Percentiles rank a stretch among this genome's conserved stretches.
phyloP scores from a whole-genome alignment of 2,888 invertebrate species.

The Thymelicus sylvestris region DNA sequence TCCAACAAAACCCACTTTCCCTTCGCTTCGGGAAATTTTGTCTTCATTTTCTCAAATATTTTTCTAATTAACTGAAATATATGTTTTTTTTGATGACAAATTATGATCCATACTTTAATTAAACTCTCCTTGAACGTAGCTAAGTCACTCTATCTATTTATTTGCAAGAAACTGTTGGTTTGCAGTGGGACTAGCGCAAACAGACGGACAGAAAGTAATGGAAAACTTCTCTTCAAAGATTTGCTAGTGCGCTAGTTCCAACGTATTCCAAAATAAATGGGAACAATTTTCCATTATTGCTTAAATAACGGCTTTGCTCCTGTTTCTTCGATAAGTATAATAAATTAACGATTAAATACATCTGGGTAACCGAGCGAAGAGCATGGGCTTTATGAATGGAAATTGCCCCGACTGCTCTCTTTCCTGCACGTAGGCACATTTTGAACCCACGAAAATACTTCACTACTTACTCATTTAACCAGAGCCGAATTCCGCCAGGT shows the following conservation, averaged over 20 bases:
- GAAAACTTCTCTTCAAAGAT: too few species aligned
- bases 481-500: constrained; percentile 69
- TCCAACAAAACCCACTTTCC: too few species aligned
- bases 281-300: not conserved
- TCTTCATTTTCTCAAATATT: too few species aligned
- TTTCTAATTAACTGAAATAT: too few species aligned
- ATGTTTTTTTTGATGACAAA: too few species aligned
- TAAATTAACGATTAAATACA: constrained; percentile 26
- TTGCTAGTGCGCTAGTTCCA: not conserved
- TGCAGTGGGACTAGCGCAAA: too few species aligned
- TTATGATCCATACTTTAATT: too few species aligned
- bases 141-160: too few species aligned
- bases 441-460: constrained; percentile 58
- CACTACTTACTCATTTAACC: constrained; percentile 70
- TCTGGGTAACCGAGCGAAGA: constrained; percentile 22
- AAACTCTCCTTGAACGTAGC: too few species aligned
- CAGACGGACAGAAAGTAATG: too few species aligned
- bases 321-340: not conserved
- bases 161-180: too few species aligned
- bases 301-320: not conserved
- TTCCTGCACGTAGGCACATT: constrained; percentile 46
- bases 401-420: constrained; percentile 43
- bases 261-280: not conserved
- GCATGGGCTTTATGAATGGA: constrained; percentile 38
- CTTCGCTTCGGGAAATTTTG: too few species aligned